A percentile compares a stretch with the other conserved stretches of the same genome.
Evolutionary conservation across 2,888 invertebrate genomes (phyloP).

Genomic region (Limnephilus rhombicus): DNA sequence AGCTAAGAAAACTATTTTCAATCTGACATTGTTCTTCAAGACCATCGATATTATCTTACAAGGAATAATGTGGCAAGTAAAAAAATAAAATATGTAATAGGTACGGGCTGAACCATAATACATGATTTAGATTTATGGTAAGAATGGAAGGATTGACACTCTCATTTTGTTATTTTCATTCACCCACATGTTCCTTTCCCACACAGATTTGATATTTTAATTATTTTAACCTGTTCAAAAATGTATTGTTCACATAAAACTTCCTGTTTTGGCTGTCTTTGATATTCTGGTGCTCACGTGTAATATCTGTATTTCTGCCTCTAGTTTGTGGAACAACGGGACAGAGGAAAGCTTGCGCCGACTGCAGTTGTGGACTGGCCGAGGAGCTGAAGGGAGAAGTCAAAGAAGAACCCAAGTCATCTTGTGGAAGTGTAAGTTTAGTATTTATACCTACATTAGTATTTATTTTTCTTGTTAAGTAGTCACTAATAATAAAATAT

Average conservation of each 20-base stretch:
- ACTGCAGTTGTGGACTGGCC: conserved; percentile 98
- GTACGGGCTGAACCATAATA: too few species aligned
- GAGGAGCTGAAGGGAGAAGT: conserved; percentile 89
- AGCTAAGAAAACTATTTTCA: too few species aligned
- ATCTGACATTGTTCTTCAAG: too few species aligned
- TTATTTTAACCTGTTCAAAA: background rate
- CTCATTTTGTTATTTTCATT: background rate
- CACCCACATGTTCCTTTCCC: background rate
- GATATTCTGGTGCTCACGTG: background rate
- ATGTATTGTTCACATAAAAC: too few species aligned
- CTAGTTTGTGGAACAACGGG: conserved; percentile 91
- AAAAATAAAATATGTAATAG: background rate
- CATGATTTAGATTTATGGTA: too few species aligned
- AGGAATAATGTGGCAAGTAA: background rate
- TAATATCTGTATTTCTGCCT: background rate
- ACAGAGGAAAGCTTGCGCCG: conserved; percentile 97
- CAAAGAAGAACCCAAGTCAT: conserved; percentile 85
- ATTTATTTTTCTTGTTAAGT: conserved; percentile 47
- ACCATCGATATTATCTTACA: background rate
- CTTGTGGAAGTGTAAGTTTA: conserved; percentile 95
- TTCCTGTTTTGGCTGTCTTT: background rate
- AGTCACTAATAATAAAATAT: too few species aligned
- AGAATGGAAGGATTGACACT: too few species aligned
- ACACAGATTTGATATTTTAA: background rate
- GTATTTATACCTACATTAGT: conserved; percentile 67